Evolutionary conservation across 2,797 vertebrate genomes (phyloP).

Genomic region (Schizopygopsis malacanthus): DNA sequence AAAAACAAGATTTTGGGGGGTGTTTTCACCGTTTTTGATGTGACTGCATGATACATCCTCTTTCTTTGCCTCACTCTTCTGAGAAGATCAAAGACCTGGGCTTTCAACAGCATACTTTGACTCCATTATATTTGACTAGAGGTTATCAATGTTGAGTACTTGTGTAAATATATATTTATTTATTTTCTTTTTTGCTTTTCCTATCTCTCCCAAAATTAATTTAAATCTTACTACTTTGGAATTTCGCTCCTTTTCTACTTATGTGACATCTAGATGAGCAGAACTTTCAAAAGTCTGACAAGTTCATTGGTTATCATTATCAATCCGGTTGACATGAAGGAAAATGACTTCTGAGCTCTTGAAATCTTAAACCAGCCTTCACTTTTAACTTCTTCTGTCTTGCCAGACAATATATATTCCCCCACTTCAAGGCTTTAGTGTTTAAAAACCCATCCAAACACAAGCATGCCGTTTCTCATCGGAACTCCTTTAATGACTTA

Average conservation of each 20-base stretch:
- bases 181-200: neutral
- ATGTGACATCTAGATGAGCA: neutral
- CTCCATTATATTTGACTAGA: slow-evolving; percentile 30
- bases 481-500: slow-evolving; percentile 28
- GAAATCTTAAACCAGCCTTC: slow-evolving; percentile 19
- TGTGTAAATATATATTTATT: slow-evolving; percentile 15
- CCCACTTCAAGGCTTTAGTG: neutral
- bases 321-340: neutral
- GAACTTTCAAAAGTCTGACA: neutral
- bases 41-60: neutral
- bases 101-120: slow-evolving; percentile 15
- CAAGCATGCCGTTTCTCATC: neutral
- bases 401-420: neutral
- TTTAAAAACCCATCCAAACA: neutral
- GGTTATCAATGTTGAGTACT: slow-evolving; percentile 8
- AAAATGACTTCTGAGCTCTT: neutral
- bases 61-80: neutral
- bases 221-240: neutral
- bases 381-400: slow-evolving; percentile 22
- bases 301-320: slow-evolving; percentile 20
- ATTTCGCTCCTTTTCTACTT: neutral
- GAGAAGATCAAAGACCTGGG: slow-evolving; percentile 18
- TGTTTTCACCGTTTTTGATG: neutral
- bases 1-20: neutral
- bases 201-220: neutral